Base-by-base conservation (phyloP, 1,140 invertebrate species). In the Prorops nasuta region DNA sequence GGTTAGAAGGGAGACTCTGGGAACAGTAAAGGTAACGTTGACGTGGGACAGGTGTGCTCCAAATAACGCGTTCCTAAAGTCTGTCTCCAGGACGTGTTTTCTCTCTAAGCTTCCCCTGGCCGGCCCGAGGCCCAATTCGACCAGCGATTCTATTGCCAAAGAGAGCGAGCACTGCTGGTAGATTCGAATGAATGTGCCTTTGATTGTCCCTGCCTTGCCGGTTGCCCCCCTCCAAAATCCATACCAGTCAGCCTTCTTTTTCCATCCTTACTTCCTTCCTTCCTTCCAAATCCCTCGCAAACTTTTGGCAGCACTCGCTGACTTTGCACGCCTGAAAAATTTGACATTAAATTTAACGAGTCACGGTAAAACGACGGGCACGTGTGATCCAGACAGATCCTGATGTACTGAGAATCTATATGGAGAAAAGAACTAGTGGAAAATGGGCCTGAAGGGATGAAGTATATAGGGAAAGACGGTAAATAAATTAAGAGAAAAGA, bases 31-130 rank as follows among this genome's bases (percentile, higher is more conserved):
- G 24, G 4, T 10, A 28, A 28, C 24, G 24, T 28, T 10, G 24
- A 53, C 24, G 37, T 38, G 56, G 67, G 67, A 69, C 67, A 70
- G 67, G 67, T 69, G 67, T 68, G 67, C 64, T 65, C 56, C 54
- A 67, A 65, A 68, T 69, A 68, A 58, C 58, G 56, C 64, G 56
- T 46, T 42, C 34, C 37, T n/a, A 15, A 24, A 42, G 47, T 54
- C 57, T 55, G 59, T 64, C 59, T 35, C 24, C 46, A 38, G 52
- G 49, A 55, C 57, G 55, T 46, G 55, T 60, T 64, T 61, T 43
- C 56, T 51, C 58, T 54, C 50, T 48, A 42, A 35, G 49, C 31
- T 15, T 40, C 44, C 42, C 38, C 39, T 39, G 39, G 52, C 58
- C 56, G 52, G 39, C 52, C 46, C 52, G 14, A 40, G 19, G 14